phyloP scores from a whole-genome alignment of 1,140 invertebrate species.

The Drosophila melanica region DNA sequence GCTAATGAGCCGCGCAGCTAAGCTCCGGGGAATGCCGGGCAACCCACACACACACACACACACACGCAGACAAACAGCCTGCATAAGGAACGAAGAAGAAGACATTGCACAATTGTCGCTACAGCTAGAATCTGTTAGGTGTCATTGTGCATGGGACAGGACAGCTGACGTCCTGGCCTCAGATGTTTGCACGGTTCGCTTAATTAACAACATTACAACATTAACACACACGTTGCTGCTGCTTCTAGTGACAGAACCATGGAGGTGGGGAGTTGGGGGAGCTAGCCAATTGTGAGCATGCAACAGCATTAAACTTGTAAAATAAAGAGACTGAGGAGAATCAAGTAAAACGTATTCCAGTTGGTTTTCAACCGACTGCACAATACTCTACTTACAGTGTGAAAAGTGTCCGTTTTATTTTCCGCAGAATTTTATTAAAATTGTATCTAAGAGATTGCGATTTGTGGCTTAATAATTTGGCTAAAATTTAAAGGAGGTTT shows the following conservation, averaged over 20 bases:
- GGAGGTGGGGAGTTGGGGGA: neutral
- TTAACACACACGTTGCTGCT: slow-evolving; percentile 44
- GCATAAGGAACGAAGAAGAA: slow-evolving; percentile 24
- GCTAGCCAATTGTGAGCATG: neutral
- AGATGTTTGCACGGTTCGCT: slow-evolving; percentile 47
- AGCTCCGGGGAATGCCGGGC: slow-evolving; percentile 5
- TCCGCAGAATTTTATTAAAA: no score
- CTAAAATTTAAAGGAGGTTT: no score
- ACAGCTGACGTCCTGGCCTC: slow-evolving; percentile 43
- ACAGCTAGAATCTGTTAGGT: slow-evolving; percentile 1
- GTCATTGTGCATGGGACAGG: slow-evolving; percentile 5
- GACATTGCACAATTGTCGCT: slow-evolving; percentile 44
- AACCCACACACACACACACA: slow-evolving; percentile 1
- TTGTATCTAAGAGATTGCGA: no score
- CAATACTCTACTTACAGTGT: no score
- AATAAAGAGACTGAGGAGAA: slow-evolving; percentile 38
- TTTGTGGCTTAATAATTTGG: no score
- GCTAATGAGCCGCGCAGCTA: slow-evolving; percentile 59
- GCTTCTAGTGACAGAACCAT: no score
- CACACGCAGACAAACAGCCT: neutral
- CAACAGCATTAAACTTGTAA: slow-evolving; percentile 52
- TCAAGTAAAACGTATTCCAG: no score
- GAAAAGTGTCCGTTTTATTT: no score
- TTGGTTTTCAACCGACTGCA: no score
- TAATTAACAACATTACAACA: slow-evolving; percentile 71